These are phyloP conservation scores for Odocoileus virginianus DNA, from an alignment of 2,113 vertebrate genomes.

Conservation along the genomic window DNA sequence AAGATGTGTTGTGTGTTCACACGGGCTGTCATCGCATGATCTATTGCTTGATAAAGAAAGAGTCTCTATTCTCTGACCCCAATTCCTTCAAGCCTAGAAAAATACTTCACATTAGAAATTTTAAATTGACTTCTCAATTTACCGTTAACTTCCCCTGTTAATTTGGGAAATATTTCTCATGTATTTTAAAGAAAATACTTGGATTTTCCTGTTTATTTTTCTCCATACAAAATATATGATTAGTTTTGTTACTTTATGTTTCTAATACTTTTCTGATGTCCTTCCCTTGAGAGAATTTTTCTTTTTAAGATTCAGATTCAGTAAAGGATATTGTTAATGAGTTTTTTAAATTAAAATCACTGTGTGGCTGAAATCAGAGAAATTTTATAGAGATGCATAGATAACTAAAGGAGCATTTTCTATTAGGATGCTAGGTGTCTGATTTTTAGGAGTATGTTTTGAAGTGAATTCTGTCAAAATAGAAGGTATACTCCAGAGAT, in stretches of 20 bases:
- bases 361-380: not conserved
- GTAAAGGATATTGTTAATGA: conserved; percentile 29
- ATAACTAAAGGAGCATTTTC: not conserved
- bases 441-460: not conserved
- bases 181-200: conserved; percentile 64
- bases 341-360: not conserved
- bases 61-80: conserved; percentile 48
- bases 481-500: not conserved
- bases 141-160: conserved; percentile 53
- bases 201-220: not conserved
- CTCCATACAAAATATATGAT: conserved; percentile 31
- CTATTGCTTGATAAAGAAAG: conserved; percentile 59
- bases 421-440: not conserved
- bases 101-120: conserved; percentile 56
- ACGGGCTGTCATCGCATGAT: conserved; percentile 49
- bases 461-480: not conserved
- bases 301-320: conserved; percentile 30
- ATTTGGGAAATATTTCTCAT: conserved; percentile 38
- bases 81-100: conserved; percentile 58
- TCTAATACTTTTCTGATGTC: conserved; percentile 42
- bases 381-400: not conserved
- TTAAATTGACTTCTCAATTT: conserved; percentile 59
- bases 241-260: not conserved
- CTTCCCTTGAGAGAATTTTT: conserved; percentile 43
- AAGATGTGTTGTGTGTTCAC: conserved; percentile 36